Conservation (phyloP, 2,797 vertebrate genomes). For the Enteromius fasciolatus region DNA sequence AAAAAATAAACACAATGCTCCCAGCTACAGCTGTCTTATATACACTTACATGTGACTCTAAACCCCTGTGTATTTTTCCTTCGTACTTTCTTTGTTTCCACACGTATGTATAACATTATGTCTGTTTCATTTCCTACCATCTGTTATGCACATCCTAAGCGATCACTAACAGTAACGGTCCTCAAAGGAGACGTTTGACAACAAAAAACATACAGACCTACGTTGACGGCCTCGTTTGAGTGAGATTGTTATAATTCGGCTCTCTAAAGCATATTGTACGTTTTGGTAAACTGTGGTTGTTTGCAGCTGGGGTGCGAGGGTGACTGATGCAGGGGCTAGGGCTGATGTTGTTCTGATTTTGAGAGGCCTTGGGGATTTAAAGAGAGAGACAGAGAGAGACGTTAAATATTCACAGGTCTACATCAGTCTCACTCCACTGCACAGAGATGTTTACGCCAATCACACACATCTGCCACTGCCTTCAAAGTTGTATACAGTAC, state of each 20-base stretch:
- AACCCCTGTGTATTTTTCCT: neutral
- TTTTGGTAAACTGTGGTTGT: constrained; percentile 27
- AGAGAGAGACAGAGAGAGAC: constrained; percentile 32
- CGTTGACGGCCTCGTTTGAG: neutral
- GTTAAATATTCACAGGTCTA: constrained; percentile 75
- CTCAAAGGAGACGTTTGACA: constrained; percentile 40
- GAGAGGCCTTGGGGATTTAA: constrained; percentile 14
- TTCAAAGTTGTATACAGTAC: constrained; percentile 25
- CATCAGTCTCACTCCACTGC: constrained; percentile 71
- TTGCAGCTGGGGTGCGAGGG: constrained; percentile 35
- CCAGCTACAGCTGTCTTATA: neutral
- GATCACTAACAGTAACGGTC: constrained; percentile 9
- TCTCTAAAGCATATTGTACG: neutral
- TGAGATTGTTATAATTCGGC: neutral
- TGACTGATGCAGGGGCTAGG: constrained; percentile 21
- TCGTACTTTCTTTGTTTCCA: neutral
- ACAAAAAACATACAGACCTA: constrained; percentile 30
- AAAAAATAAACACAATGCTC: neutral
- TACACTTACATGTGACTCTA: constrained; percentile 5
- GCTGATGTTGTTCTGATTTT: constrained; percentile 33
- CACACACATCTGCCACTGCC: constrained; percentile 44
- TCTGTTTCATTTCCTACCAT: constrained; percentile 26
- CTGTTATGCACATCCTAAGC: constrained; percentile 23
- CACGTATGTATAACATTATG: neutral
- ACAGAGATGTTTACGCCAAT: constrained; percentile 68